Base-by-base conservation (phyloP, 2,888 invertebrate species). In the Stenodera caucasica region DNA sequence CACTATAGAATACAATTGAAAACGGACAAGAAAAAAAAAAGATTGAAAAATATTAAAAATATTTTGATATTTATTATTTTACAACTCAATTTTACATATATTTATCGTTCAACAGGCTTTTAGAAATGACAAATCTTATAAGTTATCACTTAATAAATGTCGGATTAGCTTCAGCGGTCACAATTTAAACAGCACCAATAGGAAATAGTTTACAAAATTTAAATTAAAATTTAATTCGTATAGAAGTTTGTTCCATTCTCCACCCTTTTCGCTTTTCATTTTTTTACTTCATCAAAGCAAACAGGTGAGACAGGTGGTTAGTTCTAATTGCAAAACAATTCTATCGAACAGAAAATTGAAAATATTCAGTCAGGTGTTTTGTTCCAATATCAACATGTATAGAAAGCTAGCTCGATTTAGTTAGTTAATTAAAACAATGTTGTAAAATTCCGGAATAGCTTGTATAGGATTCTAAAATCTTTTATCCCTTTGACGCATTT, bases 261-360 rank as follows among this genome's bases (percentile, higher is more conserved):
- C 18, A 40, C 37, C 21, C 21, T 45, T 21, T 45, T 4, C n/a
- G n/a, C n/a, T n/a, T 45, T 21, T 21, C 15, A 21, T 45, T 45
- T 21, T 45, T 40, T 40, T 18, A 35, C 21, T 45, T 21, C 45
- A 18, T 45, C 21, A 53, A 54, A 40, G 49, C 49, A 54, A 55
- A 58, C 61, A 63, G 63, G 63, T 63, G 63, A 63, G 52, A 33
- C 23, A 35, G 33, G 33, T 35, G 53, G 59, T 45, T 57, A 15
- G n/a, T 37, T 58, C 49, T 58, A 61, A 61, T 61, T 61, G 61
- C 58, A 58, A 58, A 58, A 61, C 61, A 49, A 61, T 61, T 58
- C 50, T 54, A 52, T 21, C 12, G n/a, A 7, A 21, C 18, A 14
- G n/a, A 8, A 18, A 33, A 32, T 33, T 18, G 35, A 33, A 33